phyloP scores from a whole-genome alignment of 64 coral and sea anemone genomes.

The Pachyseris speciosa region DNA sequence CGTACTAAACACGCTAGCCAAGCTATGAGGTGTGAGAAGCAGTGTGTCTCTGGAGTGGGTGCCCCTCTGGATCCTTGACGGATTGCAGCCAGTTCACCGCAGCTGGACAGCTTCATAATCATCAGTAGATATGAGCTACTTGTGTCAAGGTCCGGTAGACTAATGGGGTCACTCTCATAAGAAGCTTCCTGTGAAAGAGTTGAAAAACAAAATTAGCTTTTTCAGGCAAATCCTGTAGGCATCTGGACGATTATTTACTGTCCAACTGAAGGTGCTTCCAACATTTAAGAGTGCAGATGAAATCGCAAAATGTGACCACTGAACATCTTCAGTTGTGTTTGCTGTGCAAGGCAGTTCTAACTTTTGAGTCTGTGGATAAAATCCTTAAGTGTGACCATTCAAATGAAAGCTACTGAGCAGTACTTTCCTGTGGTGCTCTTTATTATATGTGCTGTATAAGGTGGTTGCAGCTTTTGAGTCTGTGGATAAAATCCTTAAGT shows the following conservation, averaged over 20 bases:
- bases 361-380: neutral
- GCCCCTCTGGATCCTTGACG: slow-evolving; percentile 43
- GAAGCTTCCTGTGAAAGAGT: slow-evolving; percentile 80
- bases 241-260: too few relatives aligned
- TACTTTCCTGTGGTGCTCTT: neutral
- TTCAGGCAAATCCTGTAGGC: too few relatives aligned
- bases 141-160: slow-evolving; percentile 57
- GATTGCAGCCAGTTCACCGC: slow-evolving; percentile 64
- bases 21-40: slow-evolving; percentile 66
- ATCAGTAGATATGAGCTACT: slow-evolving; percentile 61
- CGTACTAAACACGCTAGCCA: slow-evolving; percentile 75
- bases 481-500: neutral
- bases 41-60: slow-evolving; percentile 60
- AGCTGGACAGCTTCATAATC: slow-evolving; percentile 53
- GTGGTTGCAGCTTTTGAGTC: neutral
- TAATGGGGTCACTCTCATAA: slow-evolving; percentile 46
- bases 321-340: too few relatives aligned
- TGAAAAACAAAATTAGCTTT: neutral
- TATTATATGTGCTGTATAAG: neutral
- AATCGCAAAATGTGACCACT: neutral
- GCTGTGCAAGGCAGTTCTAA: too few relatives aligned
- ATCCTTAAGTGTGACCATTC: neutral
- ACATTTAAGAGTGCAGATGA: neutral
- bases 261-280: neutral
- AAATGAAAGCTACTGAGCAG: neutral